Percentiles rank a stretch among this genome's conserved stretches.
Conservation (phyloP, 2,888 invertebrate genomes). For the Mellilla xanthometata region DNA sequence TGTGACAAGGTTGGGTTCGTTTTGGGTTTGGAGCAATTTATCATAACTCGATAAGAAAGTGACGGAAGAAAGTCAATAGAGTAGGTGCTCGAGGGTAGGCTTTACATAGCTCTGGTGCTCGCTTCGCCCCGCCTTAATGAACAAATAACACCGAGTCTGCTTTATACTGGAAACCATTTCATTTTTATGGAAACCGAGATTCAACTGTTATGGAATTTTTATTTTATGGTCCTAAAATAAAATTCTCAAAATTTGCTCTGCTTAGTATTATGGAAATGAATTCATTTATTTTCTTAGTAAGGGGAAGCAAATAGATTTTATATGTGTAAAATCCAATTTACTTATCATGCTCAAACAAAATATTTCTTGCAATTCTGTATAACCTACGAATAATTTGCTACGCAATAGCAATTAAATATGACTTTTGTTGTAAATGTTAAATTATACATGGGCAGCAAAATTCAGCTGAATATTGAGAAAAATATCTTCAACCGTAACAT, state of each 20-base stretch:
- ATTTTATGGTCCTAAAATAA: slow-evolving; percentile 29
- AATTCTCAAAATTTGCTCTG: not conserved
- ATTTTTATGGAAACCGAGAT: slow-evolving; percentile 42
- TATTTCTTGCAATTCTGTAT: too few species aligned
- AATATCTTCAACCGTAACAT: too few species aligned
- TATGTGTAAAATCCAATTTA: too few species aligned
- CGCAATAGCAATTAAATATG: too few species aligned
- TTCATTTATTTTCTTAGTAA: too few species aligned
- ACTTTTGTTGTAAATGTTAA: too few species aligned
- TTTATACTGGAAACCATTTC: slow-evolving; percentile 40
- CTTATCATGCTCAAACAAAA: too few species aligned
- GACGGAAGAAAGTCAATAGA: slow-evolving; percentile 81
- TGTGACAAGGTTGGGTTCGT: slow-evolving; percentile 42
- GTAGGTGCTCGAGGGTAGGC: slow-evolving; percentile 76
- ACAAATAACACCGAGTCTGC: slow-evolving; percentile 51
- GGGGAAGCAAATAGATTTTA: too few species aligned
- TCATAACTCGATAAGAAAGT: slow-evolving; percentile 80
- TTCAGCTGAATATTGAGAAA: too few species aligned
- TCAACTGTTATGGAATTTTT: slow-evolving; percentile 35
- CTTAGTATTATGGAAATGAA: too few species aligned
- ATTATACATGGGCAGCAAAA: too few species aligned
- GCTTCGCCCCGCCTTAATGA: slow-evolving; percentile 59
- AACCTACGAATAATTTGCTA: too few species aligned
- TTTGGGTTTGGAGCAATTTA: slow-evolving; percentile 52
- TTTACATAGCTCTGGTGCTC: slow-evolving; percentile 53